Percentiles rank a stretch among this genome's conserved stretches.
phyloP scores from a whole-genome alignment of 2,797 vertebrate genomes.

The Manis pentadactyla region DNA sequence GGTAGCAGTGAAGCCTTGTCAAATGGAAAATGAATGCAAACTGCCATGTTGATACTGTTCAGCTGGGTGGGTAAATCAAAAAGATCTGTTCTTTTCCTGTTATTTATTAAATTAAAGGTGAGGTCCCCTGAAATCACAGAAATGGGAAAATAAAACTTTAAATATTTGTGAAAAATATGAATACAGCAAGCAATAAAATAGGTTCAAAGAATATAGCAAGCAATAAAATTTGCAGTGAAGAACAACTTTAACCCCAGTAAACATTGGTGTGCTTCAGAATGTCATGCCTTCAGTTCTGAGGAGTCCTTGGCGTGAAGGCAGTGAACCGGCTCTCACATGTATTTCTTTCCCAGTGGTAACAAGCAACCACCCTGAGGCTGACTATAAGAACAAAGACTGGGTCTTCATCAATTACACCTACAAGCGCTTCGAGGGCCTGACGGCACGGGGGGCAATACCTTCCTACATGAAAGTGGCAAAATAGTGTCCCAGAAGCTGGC shows the following conservation, averaged over 20 bases:
- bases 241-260: neutral
- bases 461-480: conserved; percentile 98
- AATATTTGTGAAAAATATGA: neutral
- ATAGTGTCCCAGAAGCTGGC: conserved; percentile 77
- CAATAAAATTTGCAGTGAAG: neutral
- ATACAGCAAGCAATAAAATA: neutral
- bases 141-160: neutral
- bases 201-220: conserved; percentile 5
- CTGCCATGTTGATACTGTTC: neutral
- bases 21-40: neutral
- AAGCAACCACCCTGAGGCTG: conserved; percentile 94
- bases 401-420: conserved; percentile 99
- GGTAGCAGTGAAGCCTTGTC: neutral
- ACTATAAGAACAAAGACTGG: conserved; percentile 99
- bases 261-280: neutral
- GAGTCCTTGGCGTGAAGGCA: neutral
- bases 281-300: neutral
- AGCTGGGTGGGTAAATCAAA: neutral
- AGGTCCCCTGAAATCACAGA: neutral
- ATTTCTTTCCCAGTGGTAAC: conserved; percentile 85
- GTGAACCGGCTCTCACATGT: neutral
- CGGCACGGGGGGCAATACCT: conserved; percentile 96
- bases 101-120: conserved; percentile 32
- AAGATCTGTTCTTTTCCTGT: neutral
- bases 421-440: conserved; percentile 98